Base-by-base conservation (phyloP, 1,140 invertebrate species). In the Phortica variegata region DNA sequence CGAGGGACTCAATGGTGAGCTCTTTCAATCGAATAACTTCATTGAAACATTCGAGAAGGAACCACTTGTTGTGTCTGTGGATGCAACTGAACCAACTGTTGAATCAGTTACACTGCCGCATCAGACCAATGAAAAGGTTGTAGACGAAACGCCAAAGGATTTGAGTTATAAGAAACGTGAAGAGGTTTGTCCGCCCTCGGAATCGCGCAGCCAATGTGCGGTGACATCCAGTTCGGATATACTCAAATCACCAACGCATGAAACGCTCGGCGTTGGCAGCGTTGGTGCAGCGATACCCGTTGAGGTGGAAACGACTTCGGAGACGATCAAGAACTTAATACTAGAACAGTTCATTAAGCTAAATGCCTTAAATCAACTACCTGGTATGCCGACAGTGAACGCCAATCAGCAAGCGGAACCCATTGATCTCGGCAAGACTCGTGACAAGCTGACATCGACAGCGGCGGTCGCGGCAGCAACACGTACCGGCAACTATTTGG, bases 391-490 rank as follows among this genome's bases (percentile, higher is more conserved):
- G 16, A 31, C 29, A 19, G 15, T 17, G 36, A n/a, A n/a, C 33
- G 36, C 15, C 36, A 17, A 38, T 26, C 47, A 82, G 46, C 83
- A 85, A 63, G 83, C 80, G 47, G 84, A 85, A 70, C 84, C 85
- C 2, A 73, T 86, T 29, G 83, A 87, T 75, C 70, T 86, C 44
- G 85, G 84, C 3, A 68, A 68, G 15, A 7, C 13, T 7, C 36
- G 37, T 49, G 16, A 19, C 45, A 7, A 20, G 31, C 8, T 20
- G n/a, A 26, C 23, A 6, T 6, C 10, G 23, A 10, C 82, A 82
- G 75, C 80, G 80, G 56, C 75, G 82, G 49, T 82, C 83, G 60
- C 43, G 26, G 82, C 81, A 16, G 80, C 81, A 2, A 83, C 81
- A 68, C 81, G 81, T 2, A 83, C 81, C 5, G 81, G 84, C 0